Conservation (phyloP, 2,113 vertebrate species). For the Macroglossus sobrinus region DNA sequence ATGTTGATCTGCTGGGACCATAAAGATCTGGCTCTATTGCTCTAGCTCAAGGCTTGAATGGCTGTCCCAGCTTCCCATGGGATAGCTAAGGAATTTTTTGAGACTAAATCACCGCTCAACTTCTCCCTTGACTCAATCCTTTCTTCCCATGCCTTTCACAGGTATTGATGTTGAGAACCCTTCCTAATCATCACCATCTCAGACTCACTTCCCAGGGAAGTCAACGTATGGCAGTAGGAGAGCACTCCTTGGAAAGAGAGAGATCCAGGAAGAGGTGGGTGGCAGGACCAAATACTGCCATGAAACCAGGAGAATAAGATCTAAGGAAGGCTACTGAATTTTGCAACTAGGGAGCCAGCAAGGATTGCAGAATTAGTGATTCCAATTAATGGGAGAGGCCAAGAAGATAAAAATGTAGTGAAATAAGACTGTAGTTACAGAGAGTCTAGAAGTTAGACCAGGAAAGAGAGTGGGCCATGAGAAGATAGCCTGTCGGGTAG, state of each 20-base stretch:
- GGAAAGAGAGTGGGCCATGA: background rate
- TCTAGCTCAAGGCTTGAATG: background rate
- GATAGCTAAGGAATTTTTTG: background rate
- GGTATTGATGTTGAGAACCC: background rate
- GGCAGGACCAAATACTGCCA: background rate
- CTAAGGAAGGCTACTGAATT: background rate
- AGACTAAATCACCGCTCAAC: background rate
- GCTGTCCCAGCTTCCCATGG: background rate
- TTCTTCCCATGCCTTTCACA: background rate
- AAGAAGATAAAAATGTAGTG: background rate
- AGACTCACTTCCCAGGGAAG: background rate
- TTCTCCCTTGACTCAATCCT: background rate
- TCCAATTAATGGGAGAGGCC: background rate
- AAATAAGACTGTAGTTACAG: background rate
- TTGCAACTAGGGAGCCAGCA: background rate
- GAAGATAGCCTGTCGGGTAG: background rate
- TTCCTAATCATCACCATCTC: background rate
- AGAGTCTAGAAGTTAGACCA: background rate
- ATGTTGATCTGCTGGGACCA: too few species aligned
- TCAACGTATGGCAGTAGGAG: background rate
- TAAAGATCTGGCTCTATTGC: background rate
- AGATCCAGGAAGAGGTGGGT: background rate
- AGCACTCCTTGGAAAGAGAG: background rate
- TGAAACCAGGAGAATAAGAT: background rate
- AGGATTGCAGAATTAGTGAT: background rate